Percentiles rank a stretch among this genome's conserved stretches.
Conservation (phyloP, 2,113 vertebrate species). For the Dendropsophus ebraccatus region DNA sequence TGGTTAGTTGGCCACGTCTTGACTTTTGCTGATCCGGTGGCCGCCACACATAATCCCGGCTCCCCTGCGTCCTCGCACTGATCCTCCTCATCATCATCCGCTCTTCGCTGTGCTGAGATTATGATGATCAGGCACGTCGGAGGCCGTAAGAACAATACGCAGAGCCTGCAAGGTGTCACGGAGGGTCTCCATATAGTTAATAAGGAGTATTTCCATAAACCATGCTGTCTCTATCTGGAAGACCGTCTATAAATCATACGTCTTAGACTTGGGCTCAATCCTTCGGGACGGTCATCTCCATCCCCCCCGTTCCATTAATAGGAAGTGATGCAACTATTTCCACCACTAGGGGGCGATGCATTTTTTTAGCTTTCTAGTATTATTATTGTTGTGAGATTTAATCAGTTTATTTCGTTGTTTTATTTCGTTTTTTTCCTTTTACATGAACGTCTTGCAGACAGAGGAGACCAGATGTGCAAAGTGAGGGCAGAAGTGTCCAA, state of each 20-base stretch:
- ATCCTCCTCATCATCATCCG: slow-evolving; percentile 36
- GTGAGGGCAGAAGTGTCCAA: too few species aligned
- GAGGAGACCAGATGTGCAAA: too few species aligned
- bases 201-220: neutral
- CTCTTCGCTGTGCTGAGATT: neutral
- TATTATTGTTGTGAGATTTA: neutral
- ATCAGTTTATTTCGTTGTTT: neutral
- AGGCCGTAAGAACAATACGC: neutral
- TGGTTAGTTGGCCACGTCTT: neutral
- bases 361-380: neutral
- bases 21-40: slow-evolving; percentile 23
- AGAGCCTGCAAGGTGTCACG: neutral
- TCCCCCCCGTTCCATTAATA: neutral
- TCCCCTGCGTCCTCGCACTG: neutral
- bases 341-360: neutral
- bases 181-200: neutral
- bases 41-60: slow-evolving; percentile 14
- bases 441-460: neutral
- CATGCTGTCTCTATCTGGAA: neutral
- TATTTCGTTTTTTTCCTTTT: neutral
- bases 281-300: neutral
- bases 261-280: neutral
- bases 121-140: slow-evolving; percentile 2
- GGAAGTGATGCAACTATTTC: too few species aligned
- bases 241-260: neutral